These are phyloP conservation scores for Stylophora pistillata DNA, from an alignment of 64 coral and sea anemone genomes.

Conservation along the genomic window DNA sequence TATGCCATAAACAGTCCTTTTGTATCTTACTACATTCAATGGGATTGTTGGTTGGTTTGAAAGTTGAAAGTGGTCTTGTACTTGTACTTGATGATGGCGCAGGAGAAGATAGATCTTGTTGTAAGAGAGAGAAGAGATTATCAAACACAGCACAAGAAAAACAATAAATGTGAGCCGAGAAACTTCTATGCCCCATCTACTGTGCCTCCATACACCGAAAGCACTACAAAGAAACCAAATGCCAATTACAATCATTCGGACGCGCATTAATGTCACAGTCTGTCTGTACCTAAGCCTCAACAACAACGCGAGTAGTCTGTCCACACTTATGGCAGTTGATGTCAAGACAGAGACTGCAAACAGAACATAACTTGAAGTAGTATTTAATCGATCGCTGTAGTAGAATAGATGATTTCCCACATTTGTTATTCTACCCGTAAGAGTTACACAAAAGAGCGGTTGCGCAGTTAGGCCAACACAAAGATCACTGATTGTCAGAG, in stretches of 20 bases:
- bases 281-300: background rate
- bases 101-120: background rate
- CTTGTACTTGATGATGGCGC: background rate
- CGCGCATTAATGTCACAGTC: background rate
- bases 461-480: background rate
- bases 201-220: background rate
- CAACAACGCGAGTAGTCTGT: background rate
- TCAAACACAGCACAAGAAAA: background rate
- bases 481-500: background rate
- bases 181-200: no score
- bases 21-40: background rate
- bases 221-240: background rate
- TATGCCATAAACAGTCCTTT: slow-evolving; percentile 3
- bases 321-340: slow-evolving; percentile 4
- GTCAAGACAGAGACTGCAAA: background rate
- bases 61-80: background rate
- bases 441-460: background rate
- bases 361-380: background rate
- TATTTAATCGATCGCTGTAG: background rate
- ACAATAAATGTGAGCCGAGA: background rate
- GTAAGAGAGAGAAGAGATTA: background rate
- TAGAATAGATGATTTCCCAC: background rate
- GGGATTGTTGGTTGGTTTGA: background rate
- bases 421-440: background rate
- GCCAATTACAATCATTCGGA: background rate